These are phyloP conservation scores for Synanthedon myopaeformis DNA, from an alignment of 2,888 invertebrate species.

Conservation along the genomic window DNA sequence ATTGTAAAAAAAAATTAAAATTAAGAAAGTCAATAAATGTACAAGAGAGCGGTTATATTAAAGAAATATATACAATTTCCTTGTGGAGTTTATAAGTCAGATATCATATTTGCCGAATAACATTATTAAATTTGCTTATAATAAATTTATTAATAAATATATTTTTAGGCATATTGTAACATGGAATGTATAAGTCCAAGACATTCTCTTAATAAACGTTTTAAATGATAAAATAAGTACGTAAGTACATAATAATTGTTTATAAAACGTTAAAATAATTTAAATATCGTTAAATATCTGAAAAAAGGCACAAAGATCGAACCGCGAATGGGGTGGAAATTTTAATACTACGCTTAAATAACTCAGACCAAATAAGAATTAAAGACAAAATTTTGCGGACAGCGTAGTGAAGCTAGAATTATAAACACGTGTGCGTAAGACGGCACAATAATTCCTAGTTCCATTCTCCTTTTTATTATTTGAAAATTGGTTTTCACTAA, in stretches of 20 bases:
- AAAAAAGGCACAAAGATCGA: slow-evolving; percentile 46
- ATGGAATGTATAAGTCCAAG: slow-evolving; percentile 18
- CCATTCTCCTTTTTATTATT: too few species aligned
- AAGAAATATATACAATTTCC: too few species aligned
- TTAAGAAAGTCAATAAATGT: too few species aligned
- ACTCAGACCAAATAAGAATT: too few species aligned
- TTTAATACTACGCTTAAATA: not conserved
- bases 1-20: too few species aligned
- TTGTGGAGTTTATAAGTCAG: too few species aligned
- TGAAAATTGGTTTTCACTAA: too few species aligned
- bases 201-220: not conserved
- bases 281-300: slow-evolving; percentile 17
- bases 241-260: not conserved
- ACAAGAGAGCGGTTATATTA: too few species aligned
- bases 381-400: too few species aligned
- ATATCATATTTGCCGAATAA: slow-evolving; percentile 2
- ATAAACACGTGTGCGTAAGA: not conserved
- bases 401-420: not conserved
- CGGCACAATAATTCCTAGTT: too few species aligned
- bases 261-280: not conserved
- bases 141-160: slow-evolving; percentile 11
- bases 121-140: slow-evolving; percentile 5
- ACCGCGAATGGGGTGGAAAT: slow-evolving; percentile 1
- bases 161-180: slow-evolving; percentile 13
- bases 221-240: not conserved